These are phyloP conservation scores for Oncopeltus fasciatus DNA, from an alignment of 1,140 invertebrate species.

Conservation along the genomic window DNA sequence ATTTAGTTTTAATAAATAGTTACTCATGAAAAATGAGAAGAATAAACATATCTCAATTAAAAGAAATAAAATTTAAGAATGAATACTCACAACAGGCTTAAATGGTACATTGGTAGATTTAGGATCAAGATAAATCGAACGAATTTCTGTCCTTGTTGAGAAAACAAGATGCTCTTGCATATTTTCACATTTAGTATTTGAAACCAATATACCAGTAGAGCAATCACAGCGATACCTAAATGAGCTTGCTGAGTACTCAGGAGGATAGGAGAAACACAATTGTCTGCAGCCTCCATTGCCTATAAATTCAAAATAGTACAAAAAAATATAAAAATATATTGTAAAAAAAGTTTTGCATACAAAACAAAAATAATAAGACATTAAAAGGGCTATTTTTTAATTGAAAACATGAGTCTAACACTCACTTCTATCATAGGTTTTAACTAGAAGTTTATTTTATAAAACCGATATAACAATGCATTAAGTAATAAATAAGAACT, in stretches of 20 bases:
- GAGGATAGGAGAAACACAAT: slow-evolving; percentile 84
- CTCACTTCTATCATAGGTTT: no score
- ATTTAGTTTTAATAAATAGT: no score
- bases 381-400: no score
- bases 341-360: no score
- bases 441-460: no score
- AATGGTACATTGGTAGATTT: slow-evolving; percentile 68
- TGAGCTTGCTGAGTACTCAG: slow-evolving; percentile 32
- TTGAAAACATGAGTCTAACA: no score
- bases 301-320: not conserved
- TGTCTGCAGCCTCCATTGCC: slow-evolving; percentile 79
- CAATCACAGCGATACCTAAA: slow-evolving; percentile 72
- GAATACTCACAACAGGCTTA: slow-evolving; percentile 44
- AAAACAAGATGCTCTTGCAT: slow-evolving; percentile 82
- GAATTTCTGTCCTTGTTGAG: slow-evolving; percentile 79
- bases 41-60: not conserved
- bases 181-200: slow-evolving; percentile 53
- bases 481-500: no score
- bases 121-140: slow-evolving; percentile 70
- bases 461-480: no score
- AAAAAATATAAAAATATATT: not conserved
- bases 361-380: no score
- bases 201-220: slow-evolving; percentile 56
- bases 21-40: not conserved
- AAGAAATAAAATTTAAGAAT: not conserved